A percentile compares a stretch with the other conserved stretches of the same genome.
Conservation (phyloP, 2,113 vertebrate genomes). For the Synodontis membranacea region DNA sequence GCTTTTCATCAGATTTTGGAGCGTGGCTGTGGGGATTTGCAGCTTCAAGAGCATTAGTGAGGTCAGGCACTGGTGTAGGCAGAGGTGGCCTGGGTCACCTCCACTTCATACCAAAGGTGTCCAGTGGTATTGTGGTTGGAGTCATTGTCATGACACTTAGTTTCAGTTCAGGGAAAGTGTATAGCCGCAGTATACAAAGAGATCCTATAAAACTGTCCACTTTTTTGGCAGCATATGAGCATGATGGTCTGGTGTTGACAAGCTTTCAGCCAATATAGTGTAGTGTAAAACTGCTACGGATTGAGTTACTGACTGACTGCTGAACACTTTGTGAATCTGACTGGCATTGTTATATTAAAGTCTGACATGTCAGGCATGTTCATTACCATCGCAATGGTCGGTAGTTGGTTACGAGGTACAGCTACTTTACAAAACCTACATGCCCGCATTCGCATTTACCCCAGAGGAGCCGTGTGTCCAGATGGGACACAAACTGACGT, state of each 20-base stretch:
- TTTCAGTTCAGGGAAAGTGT: neutral
- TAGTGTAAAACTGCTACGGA: neutral
- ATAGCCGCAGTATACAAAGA: neutral
- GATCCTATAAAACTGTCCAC: neutral
- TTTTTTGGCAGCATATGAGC: neutral
- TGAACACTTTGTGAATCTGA: neutral
- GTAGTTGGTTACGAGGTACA: neutral
- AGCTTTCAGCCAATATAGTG: neutral
- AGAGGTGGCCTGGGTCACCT: neutral
- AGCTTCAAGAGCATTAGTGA: neutral
- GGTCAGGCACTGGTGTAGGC: neutral
- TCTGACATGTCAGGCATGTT: neutral
- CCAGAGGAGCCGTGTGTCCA: neutral
- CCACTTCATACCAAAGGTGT: neutral
- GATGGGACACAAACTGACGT: neutral
- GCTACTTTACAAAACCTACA: neutral
- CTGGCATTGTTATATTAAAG: neutral
- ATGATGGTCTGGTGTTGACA: neutral
- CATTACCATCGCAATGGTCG: no score
- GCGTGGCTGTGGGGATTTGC: neutral
- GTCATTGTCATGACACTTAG: neutral
- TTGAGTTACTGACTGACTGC: neutral
- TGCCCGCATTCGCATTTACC: neutral
- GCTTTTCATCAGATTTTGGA: neutral
- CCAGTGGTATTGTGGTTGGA: neutral